Percentiles rank a stretch among this genome's conserved stretches.
Conservation (phyloP, 2,888 invertebrate genomes). For the Eupeodes luniger region DNA sequence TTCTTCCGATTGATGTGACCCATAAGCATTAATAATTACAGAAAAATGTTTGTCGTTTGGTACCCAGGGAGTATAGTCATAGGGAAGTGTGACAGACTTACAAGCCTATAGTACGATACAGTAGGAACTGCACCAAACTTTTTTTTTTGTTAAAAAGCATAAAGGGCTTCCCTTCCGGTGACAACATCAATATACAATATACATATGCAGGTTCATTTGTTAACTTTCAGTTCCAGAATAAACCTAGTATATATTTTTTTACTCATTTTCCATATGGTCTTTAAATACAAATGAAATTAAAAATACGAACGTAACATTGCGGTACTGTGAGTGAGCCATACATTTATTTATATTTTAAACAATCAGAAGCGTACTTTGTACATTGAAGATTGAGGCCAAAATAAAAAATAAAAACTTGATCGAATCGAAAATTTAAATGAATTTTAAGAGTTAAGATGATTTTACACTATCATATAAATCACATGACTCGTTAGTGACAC, state of each 20-base stretch:
- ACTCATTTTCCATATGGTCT: not conserved
- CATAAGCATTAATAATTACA: constrained; percentile 66
- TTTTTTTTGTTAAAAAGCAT: not conserved
- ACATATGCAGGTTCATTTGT: not conserved
- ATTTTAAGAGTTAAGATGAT: too few species aligned
- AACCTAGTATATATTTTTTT: not conserved
- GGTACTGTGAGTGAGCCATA: constrained; percentile 28
- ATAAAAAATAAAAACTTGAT: too few species aligned
- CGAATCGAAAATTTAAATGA: too few species aligned
- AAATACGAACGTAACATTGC: constrained; percentile 23
- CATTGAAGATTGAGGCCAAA: not conserved
- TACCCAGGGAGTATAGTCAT: not conserved
- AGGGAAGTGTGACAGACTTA: not conserved
- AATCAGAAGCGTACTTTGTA: constrained; percentile 1
- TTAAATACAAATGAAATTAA: constrained; percentile 29
- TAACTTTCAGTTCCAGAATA: constrained; percentile 25
- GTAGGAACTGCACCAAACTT: constrained; percentile 29
- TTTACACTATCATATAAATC: too few species aligned
- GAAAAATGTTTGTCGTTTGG: not conserved
- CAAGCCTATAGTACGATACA: not conserved
- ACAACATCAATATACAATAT: not conserved
- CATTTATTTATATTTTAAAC: not conserved
- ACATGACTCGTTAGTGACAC: too few species aligned
- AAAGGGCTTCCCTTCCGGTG: constrained; percentile 33
- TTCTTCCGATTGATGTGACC: constrained; percentile 74